phyloP scores from a whole-genome alignment of 2,797 vertebrate genomes.

The Pseudomugil tenellus region DNA sequence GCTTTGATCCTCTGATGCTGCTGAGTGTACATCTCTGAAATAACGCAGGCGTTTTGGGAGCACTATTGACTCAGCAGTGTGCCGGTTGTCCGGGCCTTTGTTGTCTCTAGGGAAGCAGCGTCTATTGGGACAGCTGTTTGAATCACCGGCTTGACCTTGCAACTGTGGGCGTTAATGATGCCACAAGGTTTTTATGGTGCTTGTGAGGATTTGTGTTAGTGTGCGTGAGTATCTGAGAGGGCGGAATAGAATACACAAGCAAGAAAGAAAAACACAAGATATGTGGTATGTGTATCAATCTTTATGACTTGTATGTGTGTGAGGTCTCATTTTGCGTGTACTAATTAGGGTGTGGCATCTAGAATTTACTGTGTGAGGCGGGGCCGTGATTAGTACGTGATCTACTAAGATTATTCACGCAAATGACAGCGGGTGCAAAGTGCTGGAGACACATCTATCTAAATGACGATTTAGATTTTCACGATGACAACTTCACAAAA shows the following conservation, averaged over 20 bases:
- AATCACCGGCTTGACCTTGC: slow-evolving; percentile 50
- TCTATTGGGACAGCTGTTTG: slow-evolving; percentile 44
- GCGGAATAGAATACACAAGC: neutral
- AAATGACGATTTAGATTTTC: too few species aligned
- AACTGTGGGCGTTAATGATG: slow-evolving; percentile 43
- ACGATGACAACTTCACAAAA: too few species aligned
- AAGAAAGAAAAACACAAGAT: slow-evolving; percentile 3
- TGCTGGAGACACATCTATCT: too few species aligned
- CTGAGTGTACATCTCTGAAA: slow-evolving; percentile 51
- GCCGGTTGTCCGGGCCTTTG: slow-evolving; percentile 52
- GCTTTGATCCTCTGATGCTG: slow-evolving; percentile 67
- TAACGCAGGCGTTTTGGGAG: slow-evolving; percentile 17
- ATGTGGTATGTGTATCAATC: slow-evolving; percentile 6
- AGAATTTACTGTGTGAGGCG: too few species aligned
- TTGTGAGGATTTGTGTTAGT: slow-evolving; percentile 27
- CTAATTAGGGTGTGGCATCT: too few species aligned
- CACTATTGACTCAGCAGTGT: slow-evolving; percentile 9
- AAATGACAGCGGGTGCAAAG: too few species aligned
- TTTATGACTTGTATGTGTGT: neutral
- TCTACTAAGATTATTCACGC: too few species aligned
- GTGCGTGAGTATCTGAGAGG: slow-evolving; percentile 4
- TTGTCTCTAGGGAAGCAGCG: slow-evolving; percentile 41
- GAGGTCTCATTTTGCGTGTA: too few species aligned
- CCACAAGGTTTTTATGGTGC: slow-evolving; percentile 14
- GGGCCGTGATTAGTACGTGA: too few species aligned